Evolutionary conservation across 2,888 invertebrate species (phyloP).

Genomic region (Drosophila prolongata): DNA sequence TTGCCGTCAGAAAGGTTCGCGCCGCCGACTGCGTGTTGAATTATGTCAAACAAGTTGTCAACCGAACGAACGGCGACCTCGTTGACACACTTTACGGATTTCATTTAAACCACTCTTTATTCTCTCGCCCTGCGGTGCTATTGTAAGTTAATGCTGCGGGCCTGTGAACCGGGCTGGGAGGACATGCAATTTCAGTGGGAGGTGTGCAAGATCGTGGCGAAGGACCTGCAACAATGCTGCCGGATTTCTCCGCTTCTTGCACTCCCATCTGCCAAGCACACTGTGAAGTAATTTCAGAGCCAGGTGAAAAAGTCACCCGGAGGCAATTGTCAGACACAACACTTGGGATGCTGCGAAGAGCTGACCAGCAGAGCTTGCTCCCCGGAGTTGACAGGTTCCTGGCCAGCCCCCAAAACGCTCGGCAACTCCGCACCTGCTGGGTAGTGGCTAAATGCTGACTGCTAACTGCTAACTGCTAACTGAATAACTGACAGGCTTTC

Average conservation of each 20-base stretch:
- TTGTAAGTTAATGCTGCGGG: conserved; percentile 34
- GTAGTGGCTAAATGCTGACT: conserved; percentile 33
- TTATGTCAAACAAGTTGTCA: conserved; percentile 69
- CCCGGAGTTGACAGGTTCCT: conserved; percentile 21
- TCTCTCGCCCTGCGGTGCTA: conserved; percentile 25
- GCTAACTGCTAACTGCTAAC: conserved; percentile 35
- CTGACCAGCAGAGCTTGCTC: conserved; percentile 24
- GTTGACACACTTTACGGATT: conserved; percentile 61
- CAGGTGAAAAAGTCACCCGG: conserved; percentile 41
- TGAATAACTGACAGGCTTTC: conserved; percentile 61
- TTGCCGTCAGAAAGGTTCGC: conserved; percentile 68
- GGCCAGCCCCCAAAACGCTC: neutral
- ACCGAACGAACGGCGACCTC: conserved; percentile 28
- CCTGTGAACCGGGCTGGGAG: neutral
- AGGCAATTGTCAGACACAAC: conserved; percentile 48
- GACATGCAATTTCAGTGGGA: neutral
- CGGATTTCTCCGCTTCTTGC: conserved; percentile 3
- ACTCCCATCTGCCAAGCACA: conserved; percentile 8
- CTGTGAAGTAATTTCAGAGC: conserved; percentile 9
- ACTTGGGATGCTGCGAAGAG: conserved; percentile 16
- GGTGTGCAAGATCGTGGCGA: conserved; percentile 8
- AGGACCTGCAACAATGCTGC: conserved; percentile 3
- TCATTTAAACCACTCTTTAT: conserved; percentile 56
- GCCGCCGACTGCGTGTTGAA: conserved; percentile 51
- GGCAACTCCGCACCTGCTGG: conserved; percentile 34